phyloP scores from a whole-genome alignment of 2,797 vertebrate genomes.

The Staurois parvus region DNA sequence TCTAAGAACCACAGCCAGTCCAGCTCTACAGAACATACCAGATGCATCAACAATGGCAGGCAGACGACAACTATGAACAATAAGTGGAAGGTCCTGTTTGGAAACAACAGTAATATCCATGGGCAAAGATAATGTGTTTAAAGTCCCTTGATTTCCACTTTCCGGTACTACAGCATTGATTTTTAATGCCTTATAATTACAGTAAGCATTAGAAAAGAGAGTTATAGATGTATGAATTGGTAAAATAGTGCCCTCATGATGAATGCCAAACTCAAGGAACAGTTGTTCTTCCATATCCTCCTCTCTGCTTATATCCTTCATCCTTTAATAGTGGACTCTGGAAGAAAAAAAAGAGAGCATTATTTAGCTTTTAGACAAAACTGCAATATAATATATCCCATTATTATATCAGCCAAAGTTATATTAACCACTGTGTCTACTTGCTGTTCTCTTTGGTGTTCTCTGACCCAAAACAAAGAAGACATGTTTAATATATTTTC shows the following conservation, averaged over 20 bases:
- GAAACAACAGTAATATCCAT: conserved; percentile 72
- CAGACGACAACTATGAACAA: conserved; percentile 86
- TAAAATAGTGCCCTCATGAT: conserved; percentile 74
- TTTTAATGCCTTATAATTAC: conserved; percentile 85
- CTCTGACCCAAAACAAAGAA: too few species aligned
- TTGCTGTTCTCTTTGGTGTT: too few species aligned
- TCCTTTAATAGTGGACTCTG: conserved; percentile 67
- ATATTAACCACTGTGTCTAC: too few species aligned
- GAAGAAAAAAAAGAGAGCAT: background rate
- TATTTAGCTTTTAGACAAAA: background rate
- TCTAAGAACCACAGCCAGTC: conserved; percentile 92
- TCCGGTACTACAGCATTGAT: conserved; percentile 76
- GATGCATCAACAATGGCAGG: conserved; percentile 84
- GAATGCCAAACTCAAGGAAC: conserved; percentile 80
- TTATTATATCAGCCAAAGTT: too few species aligned
- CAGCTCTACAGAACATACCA: conserved; percentile 87
- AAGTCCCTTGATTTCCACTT: conserved; percentile 54
- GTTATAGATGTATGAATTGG: conserved; percentile 90
- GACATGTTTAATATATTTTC: too few species aligned
- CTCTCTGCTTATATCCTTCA: conserved; percentile 76
- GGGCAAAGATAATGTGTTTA: conserved; percentile 69
- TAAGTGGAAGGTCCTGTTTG: conserved; percentile 75
- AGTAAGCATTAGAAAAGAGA: conserved; percentile 92
- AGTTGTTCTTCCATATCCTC: conserved; percentile 75
- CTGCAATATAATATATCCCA: background rate